phyloP scores from a whole-genome alignment of 2,797 vertebrate genomes.

The Poecilia velifera region DNA sequence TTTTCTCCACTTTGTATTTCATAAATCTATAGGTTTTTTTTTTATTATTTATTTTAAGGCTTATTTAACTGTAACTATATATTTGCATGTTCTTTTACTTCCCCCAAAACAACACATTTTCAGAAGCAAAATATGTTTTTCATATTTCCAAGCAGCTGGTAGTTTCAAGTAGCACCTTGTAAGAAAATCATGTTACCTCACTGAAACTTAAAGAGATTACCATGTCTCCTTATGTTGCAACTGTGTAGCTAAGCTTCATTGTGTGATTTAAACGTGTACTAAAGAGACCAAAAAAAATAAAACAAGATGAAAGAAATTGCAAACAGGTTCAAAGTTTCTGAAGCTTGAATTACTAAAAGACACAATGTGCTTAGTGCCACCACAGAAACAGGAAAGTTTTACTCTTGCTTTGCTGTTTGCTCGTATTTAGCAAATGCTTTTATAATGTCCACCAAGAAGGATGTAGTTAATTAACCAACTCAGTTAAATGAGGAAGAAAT shows the following conservation, averaged over 20 bases:
- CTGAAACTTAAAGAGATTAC: constrained; percentile 30
- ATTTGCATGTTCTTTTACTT: no score
- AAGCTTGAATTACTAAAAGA: background rate
- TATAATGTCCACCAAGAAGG: background rate
- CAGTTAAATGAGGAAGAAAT: background rate
- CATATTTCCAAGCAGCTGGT: no score
- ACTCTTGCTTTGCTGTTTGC: background rate
- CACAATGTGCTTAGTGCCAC: background rate
- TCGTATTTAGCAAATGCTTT: background rate
- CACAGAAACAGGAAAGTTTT: background rate
- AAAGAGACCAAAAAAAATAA: background rate
- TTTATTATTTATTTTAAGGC: no score
- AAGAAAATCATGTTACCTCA: constrained; percentile 25
- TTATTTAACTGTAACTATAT: no score
- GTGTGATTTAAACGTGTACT: background rate
- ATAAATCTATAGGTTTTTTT: no score
- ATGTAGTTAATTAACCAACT: background rate
- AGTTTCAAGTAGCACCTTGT: background rate
- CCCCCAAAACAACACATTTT: no score
- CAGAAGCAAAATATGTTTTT: no score
- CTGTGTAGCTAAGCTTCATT: constrained; percentile 3
- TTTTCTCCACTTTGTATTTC: no score
- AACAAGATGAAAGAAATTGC: constrained; percentile 6
- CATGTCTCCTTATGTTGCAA: constrained; percentile 20
- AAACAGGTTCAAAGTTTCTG: constrained; percentile 4